Evolutionary conservation across 1,140 invertebrate genomes (phyloP), one percentile per base, ranked within the genome.

Genomic region (Myzus persicae): DNA sequence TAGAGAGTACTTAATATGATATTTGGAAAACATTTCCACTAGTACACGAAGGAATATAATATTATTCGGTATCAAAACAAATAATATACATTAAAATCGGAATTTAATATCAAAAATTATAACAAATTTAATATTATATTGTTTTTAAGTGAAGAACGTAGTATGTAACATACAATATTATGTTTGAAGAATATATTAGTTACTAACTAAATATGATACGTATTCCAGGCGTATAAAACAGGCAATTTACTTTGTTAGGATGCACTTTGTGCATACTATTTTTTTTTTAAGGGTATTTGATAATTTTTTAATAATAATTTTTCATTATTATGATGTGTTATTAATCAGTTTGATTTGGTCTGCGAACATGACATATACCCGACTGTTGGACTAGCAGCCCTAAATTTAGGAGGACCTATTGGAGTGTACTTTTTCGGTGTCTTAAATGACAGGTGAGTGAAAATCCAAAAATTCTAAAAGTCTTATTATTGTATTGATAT

Each of bases 351-450:
- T 95, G 96, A 98, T 96, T 96, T 98, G 94, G 98, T 98, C 67
- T 98, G 98, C 94, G 97, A 97, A 93, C 96, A 96, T 94, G 97
- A 97, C 94, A 98, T 98, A 94, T 98, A 98, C 95, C 98, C 98
- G 9, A 98, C 97, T 3, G 96, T 98, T 89, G 97, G 97, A 22
- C 95, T 98, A 94, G 97, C 97, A 2, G 97, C 97, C 1, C 95
- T 98, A 54, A 98, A 98, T 95, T 95, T 97, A 76, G 98, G 98
- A 42, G 98, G 98, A 42, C 97, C 98, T 0, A 96, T 98, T 93
- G 98, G 98, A 54, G 98, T 98, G 18, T 98, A 98, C 94, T 95
- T 97, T 26, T 98, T 98, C 95, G 98, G 98, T 18, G 95, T 97
- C 51, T 95, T 98, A 4, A 98, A 98, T 94, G 98, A 98, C 95